Conservation (phyloP, 2,888 invertebrate genomes). For the Caenorhabditis imperialis region DNA sequence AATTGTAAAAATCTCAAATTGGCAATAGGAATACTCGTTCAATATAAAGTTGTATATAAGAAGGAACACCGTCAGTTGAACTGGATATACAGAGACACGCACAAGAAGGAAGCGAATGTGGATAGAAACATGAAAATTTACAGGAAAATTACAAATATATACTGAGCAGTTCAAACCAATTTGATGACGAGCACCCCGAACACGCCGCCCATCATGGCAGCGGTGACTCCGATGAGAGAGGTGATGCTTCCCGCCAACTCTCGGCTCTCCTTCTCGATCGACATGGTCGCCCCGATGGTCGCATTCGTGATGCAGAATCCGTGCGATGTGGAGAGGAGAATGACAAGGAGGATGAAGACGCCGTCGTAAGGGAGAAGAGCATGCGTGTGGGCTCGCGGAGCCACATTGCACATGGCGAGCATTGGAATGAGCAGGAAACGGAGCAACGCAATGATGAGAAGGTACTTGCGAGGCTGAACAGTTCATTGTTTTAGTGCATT, state of each 20-base stretch:
- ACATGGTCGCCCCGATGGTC: conserved; percentile 52
- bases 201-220: conserved; percentile 55
- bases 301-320: conserved; percentile 62
- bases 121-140: neutral
- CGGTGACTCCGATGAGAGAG: conserved; percentile 53
- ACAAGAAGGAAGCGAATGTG: neutral
- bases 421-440: conserved; percentile 59
- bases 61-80: conserved; percentile 32
- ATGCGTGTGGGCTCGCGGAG: conserved; percentile 57
- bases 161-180: conserved; percentile 44
- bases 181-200: conserved; percentile 53
- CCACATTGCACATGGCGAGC: conserved; percentile 60
- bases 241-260: conserved; percentile 56
- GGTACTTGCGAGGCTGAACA: conserved; percentile 47
- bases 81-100: conserved; percentile 22
- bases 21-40: conserved; percentile 22
- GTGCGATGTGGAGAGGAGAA: conserved; percentile 60
- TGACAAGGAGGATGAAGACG: conserved; percentile 60
- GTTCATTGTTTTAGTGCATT: neutral
- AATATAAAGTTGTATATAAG: neutral
- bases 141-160: too few species aligned
- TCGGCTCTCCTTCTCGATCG: conserved; percentile 36
- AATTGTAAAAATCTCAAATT: conserved; percentile 6
- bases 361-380: conserved; percentile 62
- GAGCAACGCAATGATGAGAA: conserved; percentile 28